phyloP scores from a whole-genome alignment of 2,888 invertebrate genomes.

The Panopea generosa region DNA sequence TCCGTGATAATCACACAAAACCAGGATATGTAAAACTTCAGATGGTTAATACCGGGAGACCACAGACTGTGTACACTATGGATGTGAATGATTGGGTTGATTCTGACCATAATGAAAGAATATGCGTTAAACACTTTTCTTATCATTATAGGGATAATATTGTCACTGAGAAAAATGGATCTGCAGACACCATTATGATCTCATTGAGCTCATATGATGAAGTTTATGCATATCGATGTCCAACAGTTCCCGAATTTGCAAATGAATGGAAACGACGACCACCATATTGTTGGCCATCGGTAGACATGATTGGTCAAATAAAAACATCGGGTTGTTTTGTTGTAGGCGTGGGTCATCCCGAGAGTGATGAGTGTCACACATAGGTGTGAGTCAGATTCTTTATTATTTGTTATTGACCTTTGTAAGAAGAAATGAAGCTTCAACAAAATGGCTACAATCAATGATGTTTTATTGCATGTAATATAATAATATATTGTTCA shows the following conservation, averaged over 20 bases:
- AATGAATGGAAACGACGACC: neutral
- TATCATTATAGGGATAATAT: too few relatives aligned
- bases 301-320: neutral
- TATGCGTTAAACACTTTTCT: neutral
- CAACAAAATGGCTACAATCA: too few relatives aligned
- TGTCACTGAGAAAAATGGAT: too few relatives aligned
- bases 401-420: too few relatives aligned
- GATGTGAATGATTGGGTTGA: neutral
- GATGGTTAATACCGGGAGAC: neutral
- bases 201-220: neutral
- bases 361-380: constrained; percentile 5
- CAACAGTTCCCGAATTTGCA: neutral
- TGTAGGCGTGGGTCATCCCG: constrained; percentile 4
- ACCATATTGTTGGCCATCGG: neutral
- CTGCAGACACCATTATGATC: too few relatives aligned
- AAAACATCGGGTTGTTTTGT: neutral
- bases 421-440: too few relatives aligned
- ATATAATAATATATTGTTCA: too few relatives aligned
- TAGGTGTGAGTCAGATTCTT: too few relatives aligned
- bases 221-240: neutral
- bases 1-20: neutral
- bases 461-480: too few relatives aligned
- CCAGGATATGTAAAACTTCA: constrained; percentile 22
- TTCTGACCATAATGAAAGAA: neutral
- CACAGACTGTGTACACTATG: neutral